Base-by-base conservation (phyloP, 1,140 invertebrate genomes). In the Pseudomyrmex concolor region DNA sequence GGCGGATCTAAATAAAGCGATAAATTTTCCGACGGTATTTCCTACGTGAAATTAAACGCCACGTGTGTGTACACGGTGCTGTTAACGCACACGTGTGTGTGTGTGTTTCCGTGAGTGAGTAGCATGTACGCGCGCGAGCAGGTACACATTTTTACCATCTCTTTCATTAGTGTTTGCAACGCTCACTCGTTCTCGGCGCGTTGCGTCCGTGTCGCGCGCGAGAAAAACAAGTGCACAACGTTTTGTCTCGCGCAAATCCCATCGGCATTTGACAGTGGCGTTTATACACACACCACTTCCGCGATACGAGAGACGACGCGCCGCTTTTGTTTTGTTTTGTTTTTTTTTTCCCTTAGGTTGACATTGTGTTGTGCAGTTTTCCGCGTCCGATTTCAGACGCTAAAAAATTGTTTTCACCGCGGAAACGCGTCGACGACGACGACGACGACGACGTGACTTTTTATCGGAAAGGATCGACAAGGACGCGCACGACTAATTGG, bases 151-250 rank as follows among this genome's bases (percentile, higher is more conserved):
- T 66, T 64, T 10, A n/a, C 60, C 60, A 64, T 17, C 25, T 54
- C 22, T 77, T 67, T 67, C 74, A 67, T 67, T 77, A 55, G 66
- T 66, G 64, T 76, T 51, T 51, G 48, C 48, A 19, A 50, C 22
- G 2, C 4, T 25, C 2, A 3, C 25, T 25, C 25, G 25, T 25
- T 25, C 25, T 25, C 25, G n/a, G n/a, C 25, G 25, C 25, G 25
- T 25, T 25, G 25, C 2, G 25, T 25, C 25, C 25, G 25, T 25
- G 2, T 25, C 25, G 34, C 34, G 34, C 48, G 50, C 17, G 13
- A 10, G 74, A 77, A 57, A 45, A 57, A 66, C n/a, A 12, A 34
- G 15, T 15, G 50, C 50, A 51, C 63, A 17, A 17, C 43, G 62
- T 25, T 54, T 54, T 64, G 63, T 63, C 45, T 63, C 45, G n/a